These are phyloP conservation scores for Atopsyche davidsoni DNA, from an alignment of 1,140 invertebrate species.

Conservation along the genomic window DNA sequence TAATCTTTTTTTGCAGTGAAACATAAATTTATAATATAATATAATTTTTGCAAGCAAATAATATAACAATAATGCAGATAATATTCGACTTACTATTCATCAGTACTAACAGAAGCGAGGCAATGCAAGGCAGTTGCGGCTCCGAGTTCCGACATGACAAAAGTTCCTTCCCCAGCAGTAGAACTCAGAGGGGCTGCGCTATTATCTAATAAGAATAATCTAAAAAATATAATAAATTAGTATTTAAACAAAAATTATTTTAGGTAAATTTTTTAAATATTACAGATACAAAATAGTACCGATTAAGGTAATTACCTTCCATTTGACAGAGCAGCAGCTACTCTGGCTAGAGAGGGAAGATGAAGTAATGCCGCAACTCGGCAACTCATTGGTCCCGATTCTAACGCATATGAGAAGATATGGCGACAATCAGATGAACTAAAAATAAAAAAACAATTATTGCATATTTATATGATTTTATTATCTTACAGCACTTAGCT, in stretches of 20 bases:
- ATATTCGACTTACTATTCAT: conserved; percentile 32
- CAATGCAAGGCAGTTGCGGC: conserved; percentile 55
- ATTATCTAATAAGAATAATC: conserved; percentile 65
- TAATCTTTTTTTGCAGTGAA: too few species aligned
- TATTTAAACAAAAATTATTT: neutral
- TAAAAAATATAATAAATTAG: conserved; percentile 25
- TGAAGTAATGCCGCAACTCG: conserved; percentile 60
- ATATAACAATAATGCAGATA: neutral
- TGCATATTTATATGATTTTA: conserved; percentile 1
- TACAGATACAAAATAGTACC: neutral
- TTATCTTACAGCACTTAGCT: neutral
- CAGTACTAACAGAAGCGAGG: conserved; percentile 35
- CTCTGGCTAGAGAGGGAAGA: conserved; percentile 58
- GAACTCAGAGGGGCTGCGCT: conserved; percentile 54
- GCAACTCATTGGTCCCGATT: conserved; percentile 47
- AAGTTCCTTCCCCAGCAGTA: conserved; percentile 61
- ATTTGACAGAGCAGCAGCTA: conserved; percentile 66
- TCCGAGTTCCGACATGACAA: conserved; percentile 72
- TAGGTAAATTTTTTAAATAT: conserved; percentile 1
- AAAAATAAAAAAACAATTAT: conserved; percentile 28
- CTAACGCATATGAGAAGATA: conserved; percentile 53
- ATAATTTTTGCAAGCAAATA: conserved; percentile 1
- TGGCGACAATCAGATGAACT: conserved; percentile 49
- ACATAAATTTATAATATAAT: neutral
- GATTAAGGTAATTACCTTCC: conserved; percentile 41